Evolutionary conservation across 2,797 vertebrate genomes (phyloP).

Genomic region (Holocentrus rufus): DNA sequence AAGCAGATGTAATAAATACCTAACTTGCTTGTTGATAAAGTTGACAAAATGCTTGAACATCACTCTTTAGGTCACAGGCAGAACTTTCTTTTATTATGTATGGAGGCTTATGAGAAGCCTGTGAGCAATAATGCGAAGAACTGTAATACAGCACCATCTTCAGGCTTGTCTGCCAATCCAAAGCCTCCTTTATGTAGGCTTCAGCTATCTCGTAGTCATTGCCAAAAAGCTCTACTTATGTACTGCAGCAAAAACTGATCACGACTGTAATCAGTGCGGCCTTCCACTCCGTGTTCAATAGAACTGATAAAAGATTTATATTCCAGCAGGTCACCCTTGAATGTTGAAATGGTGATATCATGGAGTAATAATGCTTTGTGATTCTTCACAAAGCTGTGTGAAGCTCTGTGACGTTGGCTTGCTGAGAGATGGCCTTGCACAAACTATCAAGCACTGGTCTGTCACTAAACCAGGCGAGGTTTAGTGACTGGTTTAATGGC

Average conservation of each 20-base stretch:
- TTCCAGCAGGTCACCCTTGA: slow-evolving; percentile 12
- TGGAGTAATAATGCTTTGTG: slow-evolving; percentile 18
- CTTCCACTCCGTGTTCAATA: slow-evolving; percentile 37
- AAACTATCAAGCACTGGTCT: slow-evolving; percentile 8
- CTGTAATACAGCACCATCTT: slow-evolving; percentile 20
- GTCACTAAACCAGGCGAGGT: too few relatives aligned
- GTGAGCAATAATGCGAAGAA: slow-evolving; percentile 30
- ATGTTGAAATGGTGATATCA: slow-evolving; percentile 9
- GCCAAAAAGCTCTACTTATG: slow-evolving; percentile 36
- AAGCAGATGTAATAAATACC: slow-evolving; percentile 5
- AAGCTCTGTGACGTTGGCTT: slow-evolving; percentile 22
- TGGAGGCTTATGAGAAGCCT: background rate
- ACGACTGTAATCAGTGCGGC: background rate
- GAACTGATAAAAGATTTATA: slow-evolving; percentile 15
- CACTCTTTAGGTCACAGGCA: slow-evolving; percentile 9
- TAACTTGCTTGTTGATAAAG: too few relatives aligned
- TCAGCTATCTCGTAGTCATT: slow-evolving; percentile 37
- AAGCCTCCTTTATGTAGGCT: slow-evolving; percentile 26
- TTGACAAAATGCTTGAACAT: slow-evolving; percentile 25
- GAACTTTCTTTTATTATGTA: background rate
- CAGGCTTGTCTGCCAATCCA: slow-evolving; percentile 20
- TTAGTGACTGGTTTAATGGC: background rate
- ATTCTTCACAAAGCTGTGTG: slow-evolving; percentile 30
- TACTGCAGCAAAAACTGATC: slow-evolving; percentile 41
- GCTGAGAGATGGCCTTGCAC: slow-evolving; percentile 14